Base-by-base conservation (phyloP, 1,140 invertebrate genomes). In the Dermatophagoides farinae region DNA sequence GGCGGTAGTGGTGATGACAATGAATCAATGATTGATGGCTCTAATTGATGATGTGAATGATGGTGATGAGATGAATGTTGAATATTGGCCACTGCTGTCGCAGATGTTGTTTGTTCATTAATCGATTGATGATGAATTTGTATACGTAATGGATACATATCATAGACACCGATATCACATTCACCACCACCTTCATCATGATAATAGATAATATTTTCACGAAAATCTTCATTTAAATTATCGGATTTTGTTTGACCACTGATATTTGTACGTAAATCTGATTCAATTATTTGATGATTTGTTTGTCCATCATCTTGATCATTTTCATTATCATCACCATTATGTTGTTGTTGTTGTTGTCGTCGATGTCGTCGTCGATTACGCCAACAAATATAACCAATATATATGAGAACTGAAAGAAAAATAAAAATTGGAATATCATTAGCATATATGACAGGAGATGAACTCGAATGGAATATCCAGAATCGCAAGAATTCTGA, bases 191-290 rank as follows among this genome's bases (percentile, higher is more conserved):
- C 91, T 74, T 97, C 92, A 70, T 97, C 92, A 66, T 95, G 89
- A 68, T 97, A 97, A 72, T 92, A 92, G 67, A 97, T 93, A 61
- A 97, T 95, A 73, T 96, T 97, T 73, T 97, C 92, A 67, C 92
- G 79, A 70, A 97, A 91, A 69, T 96, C 91, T 69, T 96, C 88
- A 14, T 47, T 46, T 9, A 10, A 6, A 53, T 23, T 8, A 20
- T 20, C 18, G 5, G 47, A 50, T 50, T 12, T 12, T 49, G 8
- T 49, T 12, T 20, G n/a, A 12, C 47, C 23, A 43, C 11, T 10
- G 10, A 2, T 10, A 14, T 6, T 16, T 43, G 12, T 14, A 43
- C 8, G 8, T 31, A 8, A 31, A 31, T 31, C 8, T 31, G 31
- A 31, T 31, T 31, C 8, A 31, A 31, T 31, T 31, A 31, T 31